Conservation (phyloP, 2,888 invertebrate species). For the Salpingus planirostris region DNA sequence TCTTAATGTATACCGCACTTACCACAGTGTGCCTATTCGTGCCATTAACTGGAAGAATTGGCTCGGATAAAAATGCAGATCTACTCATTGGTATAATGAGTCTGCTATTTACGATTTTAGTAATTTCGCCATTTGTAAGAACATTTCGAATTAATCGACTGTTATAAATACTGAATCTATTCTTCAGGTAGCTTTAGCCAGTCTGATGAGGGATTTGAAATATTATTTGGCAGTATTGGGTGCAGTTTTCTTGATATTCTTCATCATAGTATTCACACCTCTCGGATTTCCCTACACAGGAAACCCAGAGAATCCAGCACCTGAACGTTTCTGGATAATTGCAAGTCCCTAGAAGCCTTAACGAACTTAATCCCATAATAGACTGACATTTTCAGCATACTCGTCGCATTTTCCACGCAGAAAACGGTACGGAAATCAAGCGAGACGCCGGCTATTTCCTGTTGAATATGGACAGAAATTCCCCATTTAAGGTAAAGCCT, state of each 20-base stretch:
- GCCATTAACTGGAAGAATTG: slow-evolving; percentile 43
- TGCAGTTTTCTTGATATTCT: slow-evolving; percentile 23
- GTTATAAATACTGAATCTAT: slow-evolving; percentile 2
- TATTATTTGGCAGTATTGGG: slow-evolving; percentile 23
- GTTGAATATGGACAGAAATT: slow-evolving; percentile 36
- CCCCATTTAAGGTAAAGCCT: slow-evolving; percentile 27
- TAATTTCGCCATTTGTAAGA: slow-evolving; percentile 37
- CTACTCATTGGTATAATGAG: slow-evolving; percentile 39
- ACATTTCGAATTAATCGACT: neutral
- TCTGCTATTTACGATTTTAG: slow-evolving; percentile 36
- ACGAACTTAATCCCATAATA: too few relatives aligned
- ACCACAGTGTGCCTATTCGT: slow-evolving; percentile 29
- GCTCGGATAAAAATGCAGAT: slow-evolving; percentile 42
- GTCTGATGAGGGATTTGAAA: slow-evolving; percentile 24
- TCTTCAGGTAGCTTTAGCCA: slow-evolving; percentile 28
- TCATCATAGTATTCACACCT: slow-evolving; percentile 51
- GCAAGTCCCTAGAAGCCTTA: slow-evolving; percentile 22
- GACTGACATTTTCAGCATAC: slow-evolving; percentile 26
- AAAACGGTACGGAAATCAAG: slow-evolving; percentile 23
- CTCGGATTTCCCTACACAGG: slow-evolving; percentile 64
- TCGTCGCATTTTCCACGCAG: slow-evolving; percentile 28
- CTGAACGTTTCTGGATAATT: slow-evolving; percentile 52
- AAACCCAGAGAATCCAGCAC: slow-evolving; percentile 48
- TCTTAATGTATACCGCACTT: slow-evolving; percentile 26
- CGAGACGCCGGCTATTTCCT: slow-evolving; percentile 35